A percentile compares a stretch with the other conserved stretches of the same genome.
Evolutionary conservation across 2,888 invertebrate genomes (phyloP).

Genomic region (Macrophya alboannulata): DNA sequence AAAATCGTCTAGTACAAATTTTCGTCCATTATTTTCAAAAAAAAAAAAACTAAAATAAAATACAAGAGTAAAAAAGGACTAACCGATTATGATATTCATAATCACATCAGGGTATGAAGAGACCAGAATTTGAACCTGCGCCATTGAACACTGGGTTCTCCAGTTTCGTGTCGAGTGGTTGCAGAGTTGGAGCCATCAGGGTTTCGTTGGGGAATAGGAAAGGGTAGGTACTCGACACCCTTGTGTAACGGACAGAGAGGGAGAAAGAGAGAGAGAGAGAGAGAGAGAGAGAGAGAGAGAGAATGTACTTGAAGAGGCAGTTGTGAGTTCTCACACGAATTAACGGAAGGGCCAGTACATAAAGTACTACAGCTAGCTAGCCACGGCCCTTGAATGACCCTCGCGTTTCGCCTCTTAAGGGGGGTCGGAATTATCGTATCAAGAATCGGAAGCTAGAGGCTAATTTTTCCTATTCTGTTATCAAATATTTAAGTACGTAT

Average conservation of each 20-base stretch:
- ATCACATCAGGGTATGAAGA: not conserved
- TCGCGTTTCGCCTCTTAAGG: conserved; percentile 43
- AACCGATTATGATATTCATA: not conserved
- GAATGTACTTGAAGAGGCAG: conserved; percentile 53
- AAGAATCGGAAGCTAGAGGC: not conserved
- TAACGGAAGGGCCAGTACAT: conserved; percentile 43
- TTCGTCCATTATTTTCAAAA: too few species aligned
- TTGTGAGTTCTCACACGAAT: conserved; percentile 63
- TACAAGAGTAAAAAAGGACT: not conserved
- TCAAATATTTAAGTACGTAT: too few species aligned
- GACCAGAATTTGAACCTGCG: not conserved
- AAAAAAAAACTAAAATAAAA: too few species aligned
- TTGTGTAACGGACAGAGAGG: not conserved
- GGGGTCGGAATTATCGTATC: conserved; percentile 7
- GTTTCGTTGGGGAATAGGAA: not conserved
- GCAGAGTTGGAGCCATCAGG: not conserved
- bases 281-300: conserved; percentile 35
- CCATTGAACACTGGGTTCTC: conserved; percentile 38
- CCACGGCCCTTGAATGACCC: conserved; percentile 56
- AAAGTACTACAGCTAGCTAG: conserved; percentile 20
- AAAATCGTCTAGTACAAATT: not conserved
- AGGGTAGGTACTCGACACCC: not conserved
- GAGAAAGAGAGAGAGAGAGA: conserved; percentile 25
- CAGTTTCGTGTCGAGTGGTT: conserved; percentile 42
- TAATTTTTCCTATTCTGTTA: not conserved